Evolutionary conservation across 2,888 invertebrate species (phyloP).

Genomic region (Myopa tessellatipennis): DNA sequence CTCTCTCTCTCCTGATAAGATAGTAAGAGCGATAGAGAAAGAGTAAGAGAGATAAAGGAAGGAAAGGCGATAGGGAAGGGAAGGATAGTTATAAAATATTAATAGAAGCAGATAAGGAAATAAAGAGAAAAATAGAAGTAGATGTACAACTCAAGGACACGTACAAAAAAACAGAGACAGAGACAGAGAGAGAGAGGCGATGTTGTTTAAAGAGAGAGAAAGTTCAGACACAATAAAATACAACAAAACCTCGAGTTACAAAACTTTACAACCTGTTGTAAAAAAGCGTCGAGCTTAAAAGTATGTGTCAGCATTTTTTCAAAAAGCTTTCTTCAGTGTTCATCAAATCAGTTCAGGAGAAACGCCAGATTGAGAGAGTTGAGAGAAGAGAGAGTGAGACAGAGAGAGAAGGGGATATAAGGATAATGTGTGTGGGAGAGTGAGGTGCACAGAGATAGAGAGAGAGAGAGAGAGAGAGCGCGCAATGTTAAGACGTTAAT

Average conservation of each 20-base stretch:
- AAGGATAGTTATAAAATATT: background rate
- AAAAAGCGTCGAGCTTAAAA: background rate
- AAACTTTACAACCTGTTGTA: background rate
- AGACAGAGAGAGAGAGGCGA: background rate
- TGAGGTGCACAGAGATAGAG: background rate
- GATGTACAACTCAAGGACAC: background rate
- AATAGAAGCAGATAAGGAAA: background rate
- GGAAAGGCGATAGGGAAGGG: background rate
- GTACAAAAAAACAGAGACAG: conserved; percentile 2
- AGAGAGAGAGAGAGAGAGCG: background rate
- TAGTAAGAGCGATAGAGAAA: background rate
- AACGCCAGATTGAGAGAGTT: background rate
- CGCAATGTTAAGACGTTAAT: background rate
- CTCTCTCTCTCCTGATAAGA: too few relatives aligned
- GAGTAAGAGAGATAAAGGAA: background rate
- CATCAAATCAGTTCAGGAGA: too few relatives aligned
- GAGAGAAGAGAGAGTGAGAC: background rate
- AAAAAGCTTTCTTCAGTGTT: too few relatives aligned
- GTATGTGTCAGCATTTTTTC: too few relatives aligned
- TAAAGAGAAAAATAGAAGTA: too few relatives aligned
- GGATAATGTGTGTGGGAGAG: background rate
- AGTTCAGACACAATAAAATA: background rate
- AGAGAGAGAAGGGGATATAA: background rate
- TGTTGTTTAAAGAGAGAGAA: conserved; percentile 10
- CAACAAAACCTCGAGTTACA: conserved; percentile 12